Conservation (phyloP, 92 coral and sea anemone species). For the Palythoa grandis region DNA sequence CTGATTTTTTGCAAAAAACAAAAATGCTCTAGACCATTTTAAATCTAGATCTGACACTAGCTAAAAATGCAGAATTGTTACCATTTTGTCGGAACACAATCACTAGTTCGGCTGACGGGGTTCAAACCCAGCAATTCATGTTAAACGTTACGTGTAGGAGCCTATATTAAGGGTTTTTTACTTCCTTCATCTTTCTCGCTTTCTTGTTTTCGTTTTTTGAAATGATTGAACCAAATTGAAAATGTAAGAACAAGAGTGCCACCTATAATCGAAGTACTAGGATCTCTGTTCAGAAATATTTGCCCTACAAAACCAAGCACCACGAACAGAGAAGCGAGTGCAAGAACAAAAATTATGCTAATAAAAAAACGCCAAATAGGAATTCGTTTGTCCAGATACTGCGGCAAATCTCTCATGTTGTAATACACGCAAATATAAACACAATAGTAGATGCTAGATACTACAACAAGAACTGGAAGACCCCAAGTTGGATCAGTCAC, state of each 20-base stretch:
- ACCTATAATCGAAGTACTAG: background rate
- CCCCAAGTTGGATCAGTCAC: slow-evolving; percentile 54
- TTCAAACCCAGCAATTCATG: too few species aligned
- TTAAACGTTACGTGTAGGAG: too few species aligned
- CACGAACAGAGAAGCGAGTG: background rate
- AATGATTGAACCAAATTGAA: background rate
- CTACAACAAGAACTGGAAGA: slow-evolving; percentile 19
- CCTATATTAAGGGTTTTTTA: too few species aligned
- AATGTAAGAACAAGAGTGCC: background rate
- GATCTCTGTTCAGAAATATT: background rate
- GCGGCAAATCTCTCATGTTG: background rate
- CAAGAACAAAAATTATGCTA: background rate
- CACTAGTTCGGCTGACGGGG: too few species aligned
- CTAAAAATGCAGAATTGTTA: too few species aligned
- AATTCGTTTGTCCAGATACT: too few species aligned
- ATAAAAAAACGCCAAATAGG: too few species aligned
- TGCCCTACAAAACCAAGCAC: background rate
- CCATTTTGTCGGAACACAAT: too few species aligned
- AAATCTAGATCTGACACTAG: too few species aligned
- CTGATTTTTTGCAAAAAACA: too few species aligned
- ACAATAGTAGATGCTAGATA: background rate
- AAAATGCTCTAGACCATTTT: too few species aligned
- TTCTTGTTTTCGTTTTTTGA: background rate
- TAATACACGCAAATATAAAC: background rate
- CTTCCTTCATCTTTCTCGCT: background rate